Conservation (phyloP, 2,888 invertebrate genomes). For the Diarsia rubi region DNA sequence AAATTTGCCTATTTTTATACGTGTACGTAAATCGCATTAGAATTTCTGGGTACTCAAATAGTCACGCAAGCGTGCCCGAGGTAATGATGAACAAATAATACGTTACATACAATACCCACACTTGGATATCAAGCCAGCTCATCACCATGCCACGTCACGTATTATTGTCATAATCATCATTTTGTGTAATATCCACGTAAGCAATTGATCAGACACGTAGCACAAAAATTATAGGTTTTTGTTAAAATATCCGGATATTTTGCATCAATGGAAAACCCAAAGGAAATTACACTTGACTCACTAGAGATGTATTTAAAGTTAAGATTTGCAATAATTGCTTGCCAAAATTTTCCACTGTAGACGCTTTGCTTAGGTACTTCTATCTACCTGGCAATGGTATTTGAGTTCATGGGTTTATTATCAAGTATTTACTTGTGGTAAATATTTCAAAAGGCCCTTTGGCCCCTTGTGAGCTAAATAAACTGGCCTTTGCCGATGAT, state of each 20-base stretch:
- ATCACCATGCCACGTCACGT: constrained; percentile 40
- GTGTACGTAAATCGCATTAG: constrained; percentile 41
- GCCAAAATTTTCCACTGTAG: not conserved
- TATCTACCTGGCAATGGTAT: not conserved
- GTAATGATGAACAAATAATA: constrained; percentile 64
- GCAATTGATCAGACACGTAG: constrained; percentile 2
- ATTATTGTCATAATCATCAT: constrained; percentile 31
- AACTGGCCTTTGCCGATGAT: not conserved
- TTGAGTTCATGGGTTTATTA: not conserved
- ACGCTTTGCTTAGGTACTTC: no score
- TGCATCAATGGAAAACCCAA: constrained; percentile 1
- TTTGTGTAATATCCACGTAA: constrained; percentile 21
- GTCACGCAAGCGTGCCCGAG: constrained; percentile 59
- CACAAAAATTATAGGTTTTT: constrained; percentile 8
- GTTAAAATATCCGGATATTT: constrained; percentile 1
- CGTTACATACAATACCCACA: constrained; percentile 49
- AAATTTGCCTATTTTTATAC: constrained; percentile 33
- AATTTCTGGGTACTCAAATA: constrained; percentile 54
- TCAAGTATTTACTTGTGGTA: not conserved
- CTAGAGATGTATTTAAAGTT: not conserved
- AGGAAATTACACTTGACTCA: not conserved
- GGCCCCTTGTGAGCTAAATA: not conserved
- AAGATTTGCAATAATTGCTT: not conserved
- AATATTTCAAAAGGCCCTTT: not conserved
- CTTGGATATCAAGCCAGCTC: constrained; percentile 26